phyloP scores from a whole-genome alignment of 2,113 vertebrate genomes.

The Grammomys dolichurus region DNA sequence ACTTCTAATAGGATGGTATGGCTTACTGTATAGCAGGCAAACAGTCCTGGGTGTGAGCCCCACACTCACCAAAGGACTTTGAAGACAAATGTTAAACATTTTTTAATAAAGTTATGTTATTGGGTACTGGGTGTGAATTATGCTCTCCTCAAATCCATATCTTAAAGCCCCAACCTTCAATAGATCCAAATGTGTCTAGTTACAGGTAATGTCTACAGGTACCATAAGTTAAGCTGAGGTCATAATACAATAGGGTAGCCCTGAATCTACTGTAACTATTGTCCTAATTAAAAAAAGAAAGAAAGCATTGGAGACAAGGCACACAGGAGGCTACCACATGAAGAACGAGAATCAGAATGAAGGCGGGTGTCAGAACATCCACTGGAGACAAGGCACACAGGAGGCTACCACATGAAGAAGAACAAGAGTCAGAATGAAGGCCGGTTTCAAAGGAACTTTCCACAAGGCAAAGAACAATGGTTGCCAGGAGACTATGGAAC shows the following conservation, averaged over 20 bases:
- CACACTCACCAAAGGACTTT: not conserved
- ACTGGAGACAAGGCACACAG: not conserved
- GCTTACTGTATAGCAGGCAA: not conserved
- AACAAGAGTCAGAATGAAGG: too few relatives aligned
- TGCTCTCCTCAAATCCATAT: not conserved
- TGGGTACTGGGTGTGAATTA: not conserved
- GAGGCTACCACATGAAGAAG: not conserved
- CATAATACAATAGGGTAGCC: not conserved
- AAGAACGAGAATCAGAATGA: not conserved
- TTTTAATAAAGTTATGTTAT: not conserved
- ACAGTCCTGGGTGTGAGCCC: not conserved
- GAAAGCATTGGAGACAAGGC: not conserved
- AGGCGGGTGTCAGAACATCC: not conserved
- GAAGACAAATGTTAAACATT: not conserved
- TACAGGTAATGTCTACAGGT: not conserved
- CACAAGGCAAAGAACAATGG: not conserved
- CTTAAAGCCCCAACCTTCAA: not conserved
- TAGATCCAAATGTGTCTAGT: not conserved
- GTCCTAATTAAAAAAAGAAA: not conserved
- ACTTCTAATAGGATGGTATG: not conserved
- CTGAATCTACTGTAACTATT: not conserved
- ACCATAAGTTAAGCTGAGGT: not conserved
- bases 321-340: not conserved
- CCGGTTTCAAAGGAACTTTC: not conserved
- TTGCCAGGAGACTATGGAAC: not conserved